Evolutionary conservation across 1,140 invertebrate species (phyloP).

Genomic region (Kradibia gibbosae): DNA sequence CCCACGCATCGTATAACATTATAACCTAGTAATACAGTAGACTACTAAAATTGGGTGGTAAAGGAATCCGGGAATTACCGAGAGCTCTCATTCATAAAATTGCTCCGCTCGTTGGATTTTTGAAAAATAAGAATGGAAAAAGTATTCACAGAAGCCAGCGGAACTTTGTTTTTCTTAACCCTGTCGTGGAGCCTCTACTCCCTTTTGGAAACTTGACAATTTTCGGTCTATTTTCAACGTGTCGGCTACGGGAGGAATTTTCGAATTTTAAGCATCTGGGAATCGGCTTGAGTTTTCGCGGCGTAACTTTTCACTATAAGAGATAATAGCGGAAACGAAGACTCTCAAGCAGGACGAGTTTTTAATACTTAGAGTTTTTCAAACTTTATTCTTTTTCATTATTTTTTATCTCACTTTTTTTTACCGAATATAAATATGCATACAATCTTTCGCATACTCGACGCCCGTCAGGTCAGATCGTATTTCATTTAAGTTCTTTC

Average conservation of each 20-base stretch:
- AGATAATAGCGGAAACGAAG: neutral
- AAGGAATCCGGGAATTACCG: neutral
- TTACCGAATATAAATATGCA: slow-evolving; percentile 48
- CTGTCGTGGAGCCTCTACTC: neutral
- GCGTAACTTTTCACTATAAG: slow-evolving; percentile 26
- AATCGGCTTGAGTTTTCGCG: neutral
- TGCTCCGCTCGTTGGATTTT: slow-evolving; percentile 3
- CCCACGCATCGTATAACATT: slow-evolving; percentile 33
- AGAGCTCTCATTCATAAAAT: slow-evolving; percentile 36
- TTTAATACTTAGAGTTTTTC: slow-evolving; percentile 46
- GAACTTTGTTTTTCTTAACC: neutral
- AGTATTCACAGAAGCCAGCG: neutral
- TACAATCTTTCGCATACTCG: slow-evolving; percentile 29
- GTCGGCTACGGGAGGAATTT: neutral
- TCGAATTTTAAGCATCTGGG: slow-evolving; percentile 7
- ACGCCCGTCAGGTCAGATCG: slow-evolving; percentile 32
- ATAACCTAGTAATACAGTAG: slow-evolving; percentile 8
- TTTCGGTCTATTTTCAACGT: neutral
- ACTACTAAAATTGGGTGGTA: neutral
- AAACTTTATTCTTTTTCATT: slow-evolving; percentile 38
- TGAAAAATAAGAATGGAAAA: slow-evolving; percentile 43
- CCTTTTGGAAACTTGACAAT: neutral
- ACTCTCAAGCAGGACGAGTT: slow-evolving; percentile 10
- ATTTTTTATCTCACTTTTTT: slow-evolving; percentile 21
- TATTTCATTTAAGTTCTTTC: slow-evolving; percentile 48